Conservation (phyloP, 1,140 invertebrate species). For the Brachystomella parvula region DNA sequence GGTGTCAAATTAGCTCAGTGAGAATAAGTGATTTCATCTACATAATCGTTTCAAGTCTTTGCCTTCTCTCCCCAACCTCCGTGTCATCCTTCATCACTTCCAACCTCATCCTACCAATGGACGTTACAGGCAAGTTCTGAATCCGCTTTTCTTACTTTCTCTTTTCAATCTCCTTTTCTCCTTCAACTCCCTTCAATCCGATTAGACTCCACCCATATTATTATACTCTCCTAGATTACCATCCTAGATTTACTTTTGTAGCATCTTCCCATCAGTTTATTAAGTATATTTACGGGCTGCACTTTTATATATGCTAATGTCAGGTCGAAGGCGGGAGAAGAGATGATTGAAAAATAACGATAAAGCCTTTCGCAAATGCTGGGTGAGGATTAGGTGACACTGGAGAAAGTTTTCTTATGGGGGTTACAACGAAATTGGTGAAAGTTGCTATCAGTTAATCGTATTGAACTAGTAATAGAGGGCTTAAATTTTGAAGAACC, state of each 20-base stretch:
- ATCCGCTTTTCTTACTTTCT: background rate
- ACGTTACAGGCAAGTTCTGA: conserved; percentile 20
- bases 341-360: background rate
- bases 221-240: background rate
- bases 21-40: conserved; percentile 37
- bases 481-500: too few relatives aligned
- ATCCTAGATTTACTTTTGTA: background rate
- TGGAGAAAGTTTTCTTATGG: too few relatives aligned
- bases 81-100: conserved; percentile 36
- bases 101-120: conserved; percentile 27
- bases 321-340: background rate
- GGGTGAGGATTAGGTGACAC: too few relatives aligned
- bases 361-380: too few relatives aligned
- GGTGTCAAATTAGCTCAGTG: conserved; percentile 36
- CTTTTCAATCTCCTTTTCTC: conserved; percentile 3
- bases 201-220: background rate
- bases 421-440: too few relatives aligned
- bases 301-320: background rate
- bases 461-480: too few relatives aligned
- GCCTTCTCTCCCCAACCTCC: conserved; percentile 25
- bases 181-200: conserved; percentile 5
- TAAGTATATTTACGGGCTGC: background rate
- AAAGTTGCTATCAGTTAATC: too few relatives aligned
- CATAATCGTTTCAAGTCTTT: conserved; percentile 33
- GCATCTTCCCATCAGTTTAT: background rate